Conservation (phyloP, 92 coral and sea anemone genomes). For the Meandrina meandrites region DNA sequence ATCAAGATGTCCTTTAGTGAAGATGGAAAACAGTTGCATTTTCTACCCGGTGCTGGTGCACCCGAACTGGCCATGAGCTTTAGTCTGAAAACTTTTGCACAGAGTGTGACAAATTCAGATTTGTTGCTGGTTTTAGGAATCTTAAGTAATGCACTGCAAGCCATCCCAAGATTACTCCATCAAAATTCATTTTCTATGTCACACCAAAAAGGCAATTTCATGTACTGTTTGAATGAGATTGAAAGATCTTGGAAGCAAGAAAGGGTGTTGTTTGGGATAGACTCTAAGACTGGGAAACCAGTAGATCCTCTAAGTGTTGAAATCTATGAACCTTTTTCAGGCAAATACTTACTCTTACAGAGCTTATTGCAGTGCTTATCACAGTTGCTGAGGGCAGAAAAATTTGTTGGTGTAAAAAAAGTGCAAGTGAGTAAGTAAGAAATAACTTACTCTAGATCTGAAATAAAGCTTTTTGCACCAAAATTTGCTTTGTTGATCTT, state of each 20-base stretch:
- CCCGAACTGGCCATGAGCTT: slow-evolving; percentile 69
- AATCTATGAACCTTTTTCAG: slow-evolving; percentile 71
- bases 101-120: slow-evolving; percentile 25
- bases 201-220: slow-evolving; percentile 37
- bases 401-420: slow-evolving; percentile 51
- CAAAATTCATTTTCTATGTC: slow-evolving; percentile 58
- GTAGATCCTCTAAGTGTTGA: slow-evolving; percentile 48
- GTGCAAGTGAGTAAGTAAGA: not conserved
- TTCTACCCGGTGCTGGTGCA: slow-evolving; percentile 83
- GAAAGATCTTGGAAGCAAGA: slow-evolving; percentile 56
- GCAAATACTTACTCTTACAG: slow-evolving; percentile 61
- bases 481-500: no score
- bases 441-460: no score
- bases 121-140: slow-evolving; percentile 60
- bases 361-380: slow-evolving; percentile 71
- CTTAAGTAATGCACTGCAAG: slow-evolving; percentile 69
- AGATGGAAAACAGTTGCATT: slow-evolving; percentile 30
- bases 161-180: slow-evolving; percentile 69
- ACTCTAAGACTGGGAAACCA: slow-evolving; percentile 56
- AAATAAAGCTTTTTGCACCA: no score
- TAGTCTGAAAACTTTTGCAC: slow-evolving; percentile 45
- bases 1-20: slow-evolving; percentile 67
- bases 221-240: slow-evolving; percentile 44
- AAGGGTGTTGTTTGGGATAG: slow-evolving; percentile 58
- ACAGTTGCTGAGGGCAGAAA: slow-evolving; percentile 77